These are phyloP conservation scores for Drosophila arawakana DNA, from an alignment of 1,140 invertebrate genomes.

Conservation along the genomic window DNA sequence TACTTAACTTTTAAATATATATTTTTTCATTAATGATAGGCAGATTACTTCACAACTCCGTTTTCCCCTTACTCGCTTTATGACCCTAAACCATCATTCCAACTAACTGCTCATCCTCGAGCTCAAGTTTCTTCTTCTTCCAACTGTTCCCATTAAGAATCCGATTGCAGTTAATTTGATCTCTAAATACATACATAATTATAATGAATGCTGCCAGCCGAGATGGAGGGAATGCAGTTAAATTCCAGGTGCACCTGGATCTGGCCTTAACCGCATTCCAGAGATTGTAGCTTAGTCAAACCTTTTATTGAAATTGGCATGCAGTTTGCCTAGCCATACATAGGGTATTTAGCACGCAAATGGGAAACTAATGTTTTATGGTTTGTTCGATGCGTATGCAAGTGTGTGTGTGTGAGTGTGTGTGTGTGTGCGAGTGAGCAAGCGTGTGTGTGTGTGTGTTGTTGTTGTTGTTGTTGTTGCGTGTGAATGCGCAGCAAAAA, in stretches of 20 bases:
- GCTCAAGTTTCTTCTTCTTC: background rate
- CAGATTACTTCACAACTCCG: too few species aligned
- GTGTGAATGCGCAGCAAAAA: conserved; percentile 70
- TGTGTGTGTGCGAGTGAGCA: conserved; percentile 39
- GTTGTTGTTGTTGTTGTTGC: conserved; percentile 55
- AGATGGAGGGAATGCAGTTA: background rate
- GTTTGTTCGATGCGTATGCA: conserved; percentile 61
- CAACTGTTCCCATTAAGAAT: background rate
- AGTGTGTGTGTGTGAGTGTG: conserved; percentile 45
- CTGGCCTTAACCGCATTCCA: conserved; percentile 28
- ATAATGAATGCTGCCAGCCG: conserved; percentile 4
- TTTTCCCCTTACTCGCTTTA: too few species aligned
- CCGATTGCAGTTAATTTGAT: background rate
- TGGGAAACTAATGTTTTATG: conserved; percentile 82
- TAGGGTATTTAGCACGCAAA: conserved; percentile 82
- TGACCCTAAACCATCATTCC: too few species aligned
- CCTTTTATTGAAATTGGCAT: conserved; percentile 42
- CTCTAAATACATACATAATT: conserved; percentile 16
- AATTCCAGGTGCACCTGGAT: conserved; percentile 1
- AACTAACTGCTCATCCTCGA: too few species aligned
- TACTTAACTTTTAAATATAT: too few species aligned
- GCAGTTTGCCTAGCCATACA: conserved; percentile 34
- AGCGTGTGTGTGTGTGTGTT: conserved; percentile 48
- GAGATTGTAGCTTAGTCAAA: conserved; percentile 11
- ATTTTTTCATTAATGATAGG: too few species aligned